Base-by-base conservation (phyloP, 2,113 vertebrate species). In the Apteryx owenii region DNA sequence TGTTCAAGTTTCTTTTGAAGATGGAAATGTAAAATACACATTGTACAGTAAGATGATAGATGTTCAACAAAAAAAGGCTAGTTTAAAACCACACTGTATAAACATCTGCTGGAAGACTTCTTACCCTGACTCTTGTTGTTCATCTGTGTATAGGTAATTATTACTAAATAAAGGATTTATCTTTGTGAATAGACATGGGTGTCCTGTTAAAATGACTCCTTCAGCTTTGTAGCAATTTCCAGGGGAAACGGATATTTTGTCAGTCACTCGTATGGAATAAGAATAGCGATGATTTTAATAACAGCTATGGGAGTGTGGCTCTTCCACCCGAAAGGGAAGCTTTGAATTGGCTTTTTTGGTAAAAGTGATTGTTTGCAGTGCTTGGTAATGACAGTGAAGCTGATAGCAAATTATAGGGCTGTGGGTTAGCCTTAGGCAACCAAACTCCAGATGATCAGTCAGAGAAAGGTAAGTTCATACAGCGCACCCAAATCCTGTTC, bases 91-190 rank as follows among this genome's bases (percentile, higher is more conserved):
- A 33, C 58, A 81, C 33, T 77, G 71, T 93, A 70, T 96, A 89
- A 90, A 96, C 33, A 40, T 71, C 65, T 81, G 22, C 69, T 80
- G 83, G 90, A 88, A 92, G 82, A 20, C 28, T 64, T 73, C 79
- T 87, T 91, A 58, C 54, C 76, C 87, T 3, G 12, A 25, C 76
- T 92, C 90, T 92, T 81, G 61, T 79, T 96, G 85, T 95, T 96
- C 85, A 64, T 81, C 70, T 89, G 66, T 96, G 84, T 94, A 42
- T 85, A 93, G 95, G 89, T 81, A 96, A 96, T 97, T 95, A 88
- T 88, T 95, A 77, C 81, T 87, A 84, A 97, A 98, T 97, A 98
- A 98, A 98, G 53, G 86, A 68, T 87, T 72, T 97, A 86, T 96
- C 94, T 97, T 97, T 97, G 61, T 96, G 92, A 92, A 85, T 95